Conservation (phyloP, 2,888 invertebrate species). For the Callinectes sapidus region DNA sequence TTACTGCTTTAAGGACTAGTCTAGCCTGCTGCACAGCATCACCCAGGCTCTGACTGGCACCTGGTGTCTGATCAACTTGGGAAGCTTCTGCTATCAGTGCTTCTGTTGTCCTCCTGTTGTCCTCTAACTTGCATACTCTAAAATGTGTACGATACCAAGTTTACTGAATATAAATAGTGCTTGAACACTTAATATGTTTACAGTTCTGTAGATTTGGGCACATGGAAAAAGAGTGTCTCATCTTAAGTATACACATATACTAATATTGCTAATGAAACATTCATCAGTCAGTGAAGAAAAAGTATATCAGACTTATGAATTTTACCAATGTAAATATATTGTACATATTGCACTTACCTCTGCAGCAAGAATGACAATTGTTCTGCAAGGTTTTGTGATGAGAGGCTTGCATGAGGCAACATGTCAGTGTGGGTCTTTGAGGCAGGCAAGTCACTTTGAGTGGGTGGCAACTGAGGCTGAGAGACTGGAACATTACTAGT, state of each 20-base stretch:
- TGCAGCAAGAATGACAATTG: constrained; percentile 1
- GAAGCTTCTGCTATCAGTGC: background rate
- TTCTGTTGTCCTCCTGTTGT: background rate
- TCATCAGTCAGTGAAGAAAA: background rate
- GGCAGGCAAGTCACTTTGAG: background rate
- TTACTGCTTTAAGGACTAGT: background rate
- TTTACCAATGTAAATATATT: background rate
- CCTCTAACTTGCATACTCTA: constrained; percentile 12
- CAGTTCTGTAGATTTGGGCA: background rate
- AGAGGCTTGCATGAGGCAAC: background rate
- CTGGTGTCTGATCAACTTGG: background rate
- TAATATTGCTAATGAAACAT: no score
- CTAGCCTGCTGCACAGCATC: constrained; percentile 17
- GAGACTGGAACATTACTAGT: background rate
- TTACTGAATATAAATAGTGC: background rate
- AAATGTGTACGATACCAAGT: background rate
- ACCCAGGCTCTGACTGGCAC: background rate
- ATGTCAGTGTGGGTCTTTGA: background rate
- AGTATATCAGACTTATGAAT: background rate
- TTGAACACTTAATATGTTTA: background rate
- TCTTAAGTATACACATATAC: background rate
- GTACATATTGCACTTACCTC: background rate
- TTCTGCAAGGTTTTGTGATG: background rate
- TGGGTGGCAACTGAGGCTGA: background rate
- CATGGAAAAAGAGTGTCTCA: background rate